Evolutionary conservation across 2,888 invertebrate species (phyloP), one percentile per base, ranked within the genome.

Genomic region (Rhyacophila evoluta): DNA sequence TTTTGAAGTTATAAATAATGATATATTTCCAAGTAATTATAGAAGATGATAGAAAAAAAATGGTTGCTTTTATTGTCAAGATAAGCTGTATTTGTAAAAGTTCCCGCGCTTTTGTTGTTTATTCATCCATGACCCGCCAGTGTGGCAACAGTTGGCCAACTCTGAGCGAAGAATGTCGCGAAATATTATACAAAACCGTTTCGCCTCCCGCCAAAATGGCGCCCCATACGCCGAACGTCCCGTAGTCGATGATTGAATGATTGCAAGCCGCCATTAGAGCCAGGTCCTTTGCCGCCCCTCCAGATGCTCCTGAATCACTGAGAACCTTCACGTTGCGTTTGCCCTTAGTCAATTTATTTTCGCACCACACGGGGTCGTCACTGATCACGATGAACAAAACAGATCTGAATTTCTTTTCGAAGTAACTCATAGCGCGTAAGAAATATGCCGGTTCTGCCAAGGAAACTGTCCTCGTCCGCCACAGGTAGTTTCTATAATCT

Each of bases 401-500:
- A 55, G 85, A 83, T n/a, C 82, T 79, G 81, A 86, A 88, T 82
- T 87, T 88, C 15, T 82, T 82, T 81, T 87, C 86, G 83, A 86
- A 90, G 81, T 87, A 86, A 37, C 83, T 83, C 88, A 90, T 89
- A 1, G 89, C 89, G 12, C 84, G 83, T 39, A 84, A 83, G 84
- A 87, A 89, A 83, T 88, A 90, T 25, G 83, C 83, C 3, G 84
- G 82, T 77, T 85, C 85, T 3, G 87, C 89, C n/a, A 88, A 86
- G 41, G 85, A 84, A 5, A 86, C 86, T 41, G 87, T 86, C 74
- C 89, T 85, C 82, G 90, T 91, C 77, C 88, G 86, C 88, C 89
- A 89, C 25, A 92, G 84, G 84, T 91, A 91, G 76, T 87, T 87
- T 36, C 89, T 86, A 84, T 91, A 92, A 84, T 92, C 92, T 1